Evolutionary conservation across 1,140 invertebrate species (phyloP).

Genomic region (Polypedilum vanderplanki): DNA sequence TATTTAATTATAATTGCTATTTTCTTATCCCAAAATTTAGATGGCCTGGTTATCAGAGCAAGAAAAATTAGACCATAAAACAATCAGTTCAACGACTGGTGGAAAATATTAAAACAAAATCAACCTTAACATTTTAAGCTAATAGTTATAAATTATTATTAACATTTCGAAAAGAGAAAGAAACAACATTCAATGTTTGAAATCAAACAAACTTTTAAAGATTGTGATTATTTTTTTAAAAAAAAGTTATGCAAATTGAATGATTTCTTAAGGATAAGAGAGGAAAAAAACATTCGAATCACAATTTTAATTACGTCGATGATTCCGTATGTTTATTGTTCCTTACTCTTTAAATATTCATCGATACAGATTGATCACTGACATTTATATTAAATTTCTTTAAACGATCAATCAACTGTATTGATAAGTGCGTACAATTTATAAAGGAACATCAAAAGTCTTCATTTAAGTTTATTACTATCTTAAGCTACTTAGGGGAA

Average conservation of each 20-base stretch:
- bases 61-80: conserved; percentile 52
- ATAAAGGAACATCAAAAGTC: too few species aligned
- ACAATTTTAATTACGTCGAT: too few species aligned
- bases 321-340: too few species aligned
- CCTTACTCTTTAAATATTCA: too few species aligned
- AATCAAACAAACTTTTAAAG: conserved; percentile 33
- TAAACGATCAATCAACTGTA: too few species aligned
- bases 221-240: conserved; percentile 28
- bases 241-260: conserved; percentile 26
- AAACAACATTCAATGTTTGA: conserved; percentile 40
- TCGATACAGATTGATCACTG: too few species aligned
- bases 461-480: too few species aligned
- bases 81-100: conserved; percentile 38
- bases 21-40: conserved; percentile 41
- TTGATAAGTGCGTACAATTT: too few species aligned
- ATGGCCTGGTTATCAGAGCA: conserved; percentile 65
- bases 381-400: too few species aligned
- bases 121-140: not conserved
- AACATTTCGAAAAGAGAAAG: not conserved
- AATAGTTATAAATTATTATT: not conserved
- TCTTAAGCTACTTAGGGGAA: too few species aligned
- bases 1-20: conserved; percentile 27
- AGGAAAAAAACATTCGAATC: too few species aligned
- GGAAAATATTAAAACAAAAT: not conserved
- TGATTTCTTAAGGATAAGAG: too few species aligned